Percentiles rank a stretch among this genome's conserved stretches.
These are phyloP conservation scores for Pomatostomus ruficeps DNA, from an alignment of 2,113 vertebrate genomes.

Conservation along the genomic window DNA sequence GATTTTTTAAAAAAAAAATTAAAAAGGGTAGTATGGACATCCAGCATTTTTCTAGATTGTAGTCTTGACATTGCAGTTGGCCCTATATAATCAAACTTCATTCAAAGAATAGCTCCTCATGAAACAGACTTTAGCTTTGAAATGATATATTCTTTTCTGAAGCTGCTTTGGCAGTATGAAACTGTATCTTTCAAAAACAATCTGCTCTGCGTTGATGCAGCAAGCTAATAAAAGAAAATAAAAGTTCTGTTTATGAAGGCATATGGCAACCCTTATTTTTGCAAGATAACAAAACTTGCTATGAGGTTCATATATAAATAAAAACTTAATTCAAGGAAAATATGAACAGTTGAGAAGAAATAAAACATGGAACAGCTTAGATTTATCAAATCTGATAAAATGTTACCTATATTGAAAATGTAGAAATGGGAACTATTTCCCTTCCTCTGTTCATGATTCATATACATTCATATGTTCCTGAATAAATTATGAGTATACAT, in stretches of 20 bases:
- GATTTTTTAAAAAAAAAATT: neutral
- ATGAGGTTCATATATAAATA: neutral
- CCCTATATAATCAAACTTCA: neutral
- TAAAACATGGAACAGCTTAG: neutral
- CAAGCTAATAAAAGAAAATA: slow-evolving; percentile 51
- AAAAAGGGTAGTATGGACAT: accelerated
- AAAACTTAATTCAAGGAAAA: slow-evolving; percentile 9
- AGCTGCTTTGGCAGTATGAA: neutral
- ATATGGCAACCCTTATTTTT: neutral
- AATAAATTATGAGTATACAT: neutral
- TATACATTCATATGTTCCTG: neutral
- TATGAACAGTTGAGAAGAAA: neutral
- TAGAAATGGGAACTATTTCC: neutral
- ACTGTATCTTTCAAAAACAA: neutral
- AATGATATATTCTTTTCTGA: neutral
- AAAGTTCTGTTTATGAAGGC: slow-evolving; percentile 25
- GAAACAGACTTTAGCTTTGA: neutral
- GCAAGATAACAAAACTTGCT: neutral
- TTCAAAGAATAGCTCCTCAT: neutral
- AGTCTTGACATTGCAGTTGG: neutral
- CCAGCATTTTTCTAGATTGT: neutral
- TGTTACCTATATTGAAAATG: neutral
- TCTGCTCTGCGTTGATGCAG: neutral
- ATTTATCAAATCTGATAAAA: neutral
- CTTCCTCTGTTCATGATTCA: neutral